Percentiles rank a stretch among this genome's conserved stretches.
phyloP scores from a whole-genome alignment of 2,113 vertebrate species.

The Lycaon pictus region DNA sequence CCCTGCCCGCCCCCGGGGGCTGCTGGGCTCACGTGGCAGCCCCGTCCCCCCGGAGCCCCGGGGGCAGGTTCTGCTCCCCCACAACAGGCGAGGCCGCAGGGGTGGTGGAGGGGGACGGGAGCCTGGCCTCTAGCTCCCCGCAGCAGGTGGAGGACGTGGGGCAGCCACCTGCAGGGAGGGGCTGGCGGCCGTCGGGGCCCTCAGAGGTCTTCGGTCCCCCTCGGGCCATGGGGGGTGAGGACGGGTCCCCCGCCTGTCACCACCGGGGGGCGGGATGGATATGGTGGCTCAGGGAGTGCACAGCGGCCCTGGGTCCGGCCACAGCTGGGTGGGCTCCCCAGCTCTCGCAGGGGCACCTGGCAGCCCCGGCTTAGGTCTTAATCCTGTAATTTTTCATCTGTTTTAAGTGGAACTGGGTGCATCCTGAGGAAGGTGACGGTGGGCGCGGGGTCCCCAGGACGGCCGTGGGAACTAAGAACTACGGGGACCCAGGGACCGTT shows the following conservation, averaged over 20 bases:
- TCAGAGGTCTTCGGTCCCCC: too few relatives aligned
- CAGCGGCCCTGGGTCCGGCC: not conserved
- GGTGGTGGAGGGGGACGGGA: not conserved
- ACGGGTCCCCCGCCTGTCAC: too few relatives aligned
- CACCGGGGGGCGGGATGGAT: too few relatives aligned
- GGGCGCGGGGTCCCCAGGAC: not conserved
- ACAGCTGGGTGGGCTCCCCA: not conserved
- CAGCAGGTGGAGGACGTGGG: not conserved
- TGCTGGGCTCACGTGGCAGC: not conserved
- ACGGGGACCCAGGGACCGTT: not conserved
- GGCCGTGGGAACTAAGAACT: not conserved
- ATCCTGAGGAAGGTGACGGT: not conserved
- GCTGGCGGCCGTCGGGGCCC: not conserved
- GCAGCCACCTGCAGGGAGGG: not conserved
- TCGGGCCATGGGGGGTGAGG: too few relatives aligned
- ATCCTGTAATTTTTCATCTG: not conserved
- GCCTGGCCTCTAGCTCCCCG: too few relatives aligned
- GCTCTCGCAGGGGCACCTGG: not conserved
- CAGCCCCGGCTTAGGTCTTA: not conserved
- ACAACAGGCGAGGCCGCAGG: not conserved
- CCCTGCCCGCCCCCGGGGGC: not conserved
- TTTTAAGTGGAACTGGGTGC: not conserved
- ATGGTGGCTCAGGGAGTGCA: too few relatives aligned
- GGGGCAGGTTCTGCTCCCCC: not conserved
- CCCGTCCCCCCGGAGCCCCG: not conserved